Evolutionary conservation across 2,113 vertebrate genomes (phyloP).

Genomic region (Eidolon helvum): DNA sequence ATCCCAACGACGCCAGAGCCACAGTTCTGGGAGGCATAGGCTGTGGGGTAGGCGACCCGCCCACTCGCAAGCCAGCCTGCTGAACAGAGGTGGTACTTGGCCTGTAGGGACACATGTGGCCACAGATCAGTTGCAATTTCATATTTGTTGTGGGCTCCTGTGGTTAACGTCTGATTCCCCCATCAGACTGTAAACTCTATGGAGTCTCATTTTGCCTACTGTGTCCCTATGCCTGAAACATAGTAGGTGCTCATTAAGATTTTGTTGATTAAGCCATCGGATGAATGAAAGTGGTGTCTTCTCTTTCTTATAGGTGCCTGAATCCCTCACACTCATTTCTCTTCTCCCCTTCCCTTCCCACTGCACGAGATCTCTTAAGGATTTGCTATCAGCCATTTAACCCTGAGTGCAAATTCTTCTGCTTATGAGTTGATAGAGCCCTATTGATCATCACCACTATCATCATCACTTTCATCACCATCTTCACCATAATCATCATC

Average conservation of each 20-base stretch:
- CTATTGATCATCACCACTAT: too few species aligned
- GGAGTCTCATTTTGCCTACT: background rate
- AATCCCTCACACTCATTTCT: background rate
- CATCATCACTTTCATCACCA: too few species aligned
- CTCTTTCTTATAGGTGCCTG: background rate
- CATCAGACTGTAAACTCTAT: background rate
- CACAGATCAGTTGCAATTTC: background rate
- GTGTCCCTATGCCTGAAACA: background rate
- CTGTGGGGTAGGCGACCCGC: constrained; percentile 92
- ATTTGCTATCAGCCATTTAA: background rate
- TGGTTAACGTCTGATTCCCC: background rate
- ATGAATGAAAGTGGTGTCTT: background rate
- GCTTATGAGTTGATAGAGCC: background rate
- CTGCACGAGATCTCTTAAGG: too few species aligned
- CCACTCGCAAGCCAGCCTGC: constrained; percentile 90
- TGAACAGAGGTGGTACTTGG: constrained; percentile 89
- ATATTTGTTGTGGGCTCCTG: background rate
- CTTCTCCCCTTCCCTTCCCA: background rate
- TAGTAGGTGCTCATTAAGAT: background rate
- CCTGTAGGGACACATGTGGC: constrained; percentile 80
- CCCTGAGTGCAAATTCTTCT: background rate
- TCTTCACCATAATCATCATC: rapidly evolving
- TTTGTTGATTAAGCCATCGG: background rate
- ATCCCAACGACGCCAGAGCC: constrained; percentile 92
- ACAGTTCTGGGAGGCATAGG: constrained; percentile 89